These are phyloP conservation scores for Corythornis madagascariensis DNA, from an alignment of 2,113 vertebrate genomes.

Conservation along the genomic window DNA sequence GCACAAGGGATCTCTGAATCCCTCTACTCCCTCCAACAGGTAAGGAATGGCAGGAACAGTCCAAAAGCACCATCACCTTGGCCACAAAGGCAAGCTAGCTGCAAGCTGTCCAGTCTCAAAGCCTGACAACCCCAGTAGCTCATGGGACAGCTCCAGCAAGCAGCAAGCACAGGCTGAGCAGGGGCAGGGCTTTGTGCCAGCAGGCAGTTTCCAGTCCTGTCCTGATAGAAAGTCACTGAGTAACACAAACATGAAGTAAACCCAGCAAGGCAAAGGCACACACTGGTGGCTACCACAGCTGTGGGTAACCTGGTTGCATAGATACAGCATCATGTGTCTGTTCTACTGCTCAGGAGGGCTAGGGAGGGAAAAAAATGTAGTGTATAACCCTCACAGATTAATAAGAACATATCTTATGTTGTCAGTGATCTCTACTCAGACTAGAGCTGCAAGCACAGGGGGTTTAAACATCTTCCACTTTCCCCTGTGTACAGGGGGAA, in stretches of 20 bases:
- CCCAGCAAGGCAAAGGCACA: slow-evolving; percentile 37
- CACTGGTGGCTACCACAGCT: not conserved
- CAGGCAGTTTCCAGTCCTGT: not conserved
- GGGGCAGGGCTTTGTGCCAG: not conserved
- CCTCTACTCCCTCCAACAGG: not conserved
- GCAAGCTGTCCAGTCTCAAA: not conserved
- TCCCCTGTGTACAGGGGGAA: not conserved
- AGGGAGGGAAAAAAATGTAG: too few relatives aligned
- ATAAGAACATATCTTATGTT: not conserved
- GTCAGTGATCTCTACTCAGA: not conserved
- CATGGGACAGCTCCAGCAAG: not conserved
- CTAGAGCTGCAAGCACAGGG: rapidly evolving
- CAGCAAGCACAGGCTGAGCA: too few relatives aligned
- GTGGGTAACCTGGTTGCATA: slow-evolving; percentile 22
- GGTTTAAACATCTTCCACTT: not conserved
- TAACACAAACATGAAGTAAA: not conserved
- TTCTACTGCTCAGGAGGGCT: not conserved
- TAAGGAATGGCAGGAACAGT: not conserved
- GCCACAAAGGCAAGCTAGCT: not conserved
- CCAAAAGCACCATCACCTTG: not conserved
- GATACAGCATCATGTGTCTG: not conserved
- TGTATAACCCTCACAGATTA: not conserved
- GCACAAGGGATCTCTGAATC: not conserved
- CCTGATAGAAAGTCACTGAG: not conserved
- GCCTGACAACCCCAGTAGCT: not conserved